Evolutionary conservation across 2,888 invertebrate species (phyloP), one percentile per base, ranked within the genome.

Genomic region (Pollenia labialis): DNA sequence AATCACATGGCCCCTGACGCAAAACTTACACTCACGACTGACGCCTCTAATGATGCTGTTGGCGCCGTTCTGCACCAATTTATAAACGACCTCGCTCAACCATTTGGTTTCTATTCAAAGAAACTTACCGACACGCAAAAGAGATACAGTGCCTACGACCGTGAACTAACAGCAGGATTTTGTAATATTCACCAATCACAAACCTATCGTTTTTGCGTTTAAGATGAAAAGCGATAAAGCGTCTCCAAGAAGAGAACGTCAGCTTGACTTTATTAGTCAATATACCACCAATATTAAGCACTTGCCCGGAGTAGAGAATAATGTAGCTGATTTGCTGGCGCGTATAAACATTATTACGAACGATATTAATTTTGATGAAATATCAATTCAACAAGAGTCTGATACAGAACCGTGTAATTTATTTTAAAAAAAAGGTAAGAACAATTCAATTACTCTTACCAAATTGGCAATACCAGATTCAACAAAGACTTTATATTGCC

Each of bases 1-100:
- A 62, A 40, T n/a, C 46, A 75, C 32, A 50, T 50, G 44, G 58
- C 74, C 0, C 74, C 74, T 9, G 60, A 58, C 16, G 74, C 74
- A 16, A 44, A 58, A 18, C 62, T 75, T 11, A 62, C 62, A 48
- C 23, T 75, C 9, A 75, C 50, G 16, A 52, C 62, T 12, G 75
- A 75, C 23, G 75, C 62, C 1, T 75, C 75, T 9, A 62, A 62
- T 18, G 54, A 54, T 54, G 62, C 62, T 0, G 62, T 62, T 16
- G 32, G 42, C 1, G 42, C 62, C 32, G 32, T 32, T 6, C 32
- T 32, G 32, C 32, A 32, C 6, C 32, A 32, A 6, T 32, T 32
- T 32, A 6, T 32, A 6, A 32, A 32, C 6, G 32, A 32, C 32
- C 32, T 32, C 6, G 32, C 32, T 32, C 32, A 32, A 32, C 32